Evolutionary conservation across 2,888 invertebrate species (phyloP), one percentile per base, ranked within the genome.

Genomic region (Antheraea yamamai): DNA sequence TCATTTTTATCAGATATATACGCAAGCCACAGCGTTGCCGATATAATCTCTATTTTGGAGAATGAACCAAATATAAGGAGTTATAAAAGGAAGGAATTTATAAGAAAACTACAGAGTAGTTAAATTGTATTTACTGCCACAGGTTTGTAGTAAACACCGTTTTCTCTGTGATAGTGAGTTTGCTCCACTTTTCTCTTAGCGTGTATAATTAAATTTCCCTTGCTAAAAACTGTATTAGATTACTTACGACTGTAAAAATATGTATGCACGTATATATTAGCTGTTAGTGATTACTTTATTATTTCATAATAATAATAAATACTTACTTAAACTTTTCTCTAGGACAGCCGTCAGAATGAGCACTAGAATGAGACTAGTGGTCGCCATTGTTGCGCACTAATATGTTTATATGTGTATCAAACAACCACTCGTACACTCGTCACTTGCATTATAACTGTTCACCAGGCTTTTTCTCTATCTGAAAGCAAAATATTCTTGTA

Each of bases 401-500:
- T 55, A 64, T 73, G 1, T 12, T 73, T 39, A 39, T 20, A 39
- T n/a, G n/a, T n/a, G 16, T 23, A 73, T 61, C 61, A 73, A 64
- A 55, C 52, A 16, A 51, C 61, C 73, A 73, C 73, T 73, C 55
- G 73, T 39, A 39, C 61, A 39, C 35, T 35, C 20, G n/a, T n/a
- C 61, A 64, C 61, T 73, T n/a, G 73, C 73, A 73, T 73, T 61
- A 64, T 73, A 47, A 73, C 61, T 61, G 55, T 52, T 73, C 73
- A 61, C 73, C 3, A 30, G 26, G 23, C 55, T 61, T 61, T 8
- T 3, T 61, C 10, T 39, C 39, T 35, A 52, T 73, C 73, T 39
- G 70, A 8, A 39, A 39, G 20, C 39, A 39, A 39, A 39, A 16
- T 66, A 4, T 16, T 61, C 12, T 61, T 61, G 30, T 61, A 12